Evolutionary conservation across 1,140 invertebrate genomes (phyloP).

Genomic region (Acyrthosiphon pisum): DNA sequence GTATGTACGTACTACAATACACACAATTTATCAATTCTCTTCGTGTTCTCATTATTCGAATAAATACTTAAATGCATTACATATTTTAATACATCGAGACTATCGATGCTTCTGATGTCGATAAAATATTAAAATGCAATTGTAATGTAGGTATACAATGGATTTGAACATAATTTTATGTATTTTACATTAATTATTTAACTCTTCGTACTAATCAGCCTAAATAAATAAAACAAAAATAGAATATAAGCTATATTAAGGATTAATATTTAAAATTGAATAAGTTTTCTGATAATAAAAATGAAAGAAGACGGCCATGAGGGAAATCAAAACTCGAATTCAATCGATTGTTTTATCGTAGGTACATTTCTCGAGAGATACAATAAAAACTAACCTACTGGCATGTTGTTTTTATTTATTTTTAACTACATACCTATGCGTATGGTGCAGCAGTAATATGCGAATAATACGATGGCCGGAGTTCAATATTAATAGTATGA

Average conservation of each 20-base stretch:
- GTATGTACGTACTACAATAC: background rate
- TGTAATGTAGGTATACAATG: slow-evolving; percentile 11
- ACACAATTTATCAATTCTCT: background rate
- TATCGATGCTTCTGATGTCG: background rate
- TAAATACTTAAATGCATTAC: background rate
- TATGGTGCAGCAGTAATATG: background rate
- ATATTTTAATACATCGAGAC: background rate
- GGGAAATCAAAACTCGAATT: slow-evolving; percentile 42
- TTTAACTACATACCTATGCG: background rate
- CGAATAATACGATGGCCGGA: background rate
- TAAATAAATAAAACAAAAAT: slow-evolving; percentile 36
- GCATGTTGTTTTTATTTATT: background rate
- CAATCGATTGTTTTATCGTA: slow-evolving; percentile 24
- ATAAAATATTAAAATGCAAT: slow-evolving; percentile 19
- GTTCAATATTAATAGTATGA: background rate
- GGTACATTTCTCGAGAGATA: slow-evolving; percentile 18
- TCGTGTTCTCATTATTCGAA: background rate
- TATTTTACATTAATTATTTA: background rate
- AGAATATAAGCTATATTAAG: background rate
- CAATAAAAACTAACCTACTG: slow-evolving; percentile 35
- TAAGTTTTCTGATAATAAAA: slow-evolving; percentile 16
- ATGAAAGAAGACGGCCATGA: background rate
- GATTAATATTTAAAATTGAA: slow-evolving; percentile 18
- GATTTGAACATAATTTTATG: slow-evolving; percentile 17
- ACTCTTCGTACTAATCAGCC: background rate